phyloP scores from a whole-genome alignment of 1,140 invertebrate genomes.

The Tetramorium parvispinum region DNA sequence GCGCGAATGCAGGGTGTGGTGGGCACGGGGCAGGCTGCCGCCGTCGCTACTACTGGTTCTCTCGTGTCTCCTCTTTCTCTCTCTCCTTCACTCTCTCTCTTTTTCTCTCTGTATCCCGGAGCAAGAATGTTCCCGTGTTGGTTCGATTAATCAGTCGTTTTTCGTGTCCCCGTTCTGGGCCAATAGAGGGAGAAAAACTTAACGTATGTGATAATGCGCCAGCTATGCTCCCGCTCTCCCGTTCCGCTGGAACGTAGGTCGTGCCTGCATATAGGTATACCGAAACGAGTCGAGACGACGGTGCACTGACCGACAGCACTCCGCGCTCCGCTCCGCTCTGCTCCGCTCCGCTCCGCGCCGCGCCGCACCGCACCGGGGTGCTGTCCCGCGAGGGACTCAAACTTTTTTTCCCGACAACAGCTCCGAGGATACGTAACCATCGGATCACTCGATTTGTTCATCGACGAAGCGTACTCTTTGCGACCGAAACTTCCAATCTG shows the following conservation, averaged over 20 bases:
- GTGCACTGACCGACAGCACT: slow-evolving; percentile 52
- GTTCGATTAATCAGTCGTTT: slow-evolving; percentile 77
- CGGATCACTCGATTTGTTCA: slow-evolving; percentile 52
- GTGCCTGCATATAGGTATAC: slow-evolving; percentile 60
- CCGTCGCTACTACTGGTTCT: slow-evolving; percentile 25
- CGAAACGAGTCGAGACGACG: slow-evolving; percentile 57
- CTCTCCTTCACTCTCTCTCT: background rate
- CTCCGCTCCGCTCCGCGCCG: slow-evolving; percentile 32
- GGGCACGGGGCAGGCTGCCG: slow-evolving; percentile 12
- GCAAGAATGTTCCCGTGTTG: slow-evolving; percentile 75
- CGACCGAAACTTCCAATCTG: slow-evolving; percentile 13
- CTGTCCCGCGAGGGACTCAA: slow-evolving; percentile 70
- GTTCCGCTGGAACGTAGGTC: slow-evolving; percentile 50
- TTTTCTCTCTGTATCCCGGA: slow-evolving; percentile 18
- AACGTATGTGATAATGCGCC: slow-evolving; percentile 78
- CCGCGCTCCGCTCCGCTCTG: slow-evolving; percentile 7
- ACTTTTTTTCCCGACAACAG: slow-evolving; percentile 69
- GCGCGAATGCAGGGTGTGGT: slow-evolving; percentile 54
- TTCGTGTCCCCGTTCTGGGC: slow-evolving; percentile 72
- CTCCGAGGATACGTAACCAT: slow-evolving; percentile 71
- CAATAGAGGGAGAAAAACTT: slow-evolving; percentile 76
- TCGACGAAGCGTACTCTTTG: background rate
- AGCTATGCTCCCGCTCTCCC: slow-evolving; percentile 65
- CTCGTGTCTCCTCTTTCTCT: background rate
- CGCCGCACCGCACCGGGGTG: slow-evolving; percentile 59